These are phyloP conservation scores for Delphinapterus leucas DNA, from an alignment of 2,113 vertebrate genomes.

Conservation along the genomic window DNA sequence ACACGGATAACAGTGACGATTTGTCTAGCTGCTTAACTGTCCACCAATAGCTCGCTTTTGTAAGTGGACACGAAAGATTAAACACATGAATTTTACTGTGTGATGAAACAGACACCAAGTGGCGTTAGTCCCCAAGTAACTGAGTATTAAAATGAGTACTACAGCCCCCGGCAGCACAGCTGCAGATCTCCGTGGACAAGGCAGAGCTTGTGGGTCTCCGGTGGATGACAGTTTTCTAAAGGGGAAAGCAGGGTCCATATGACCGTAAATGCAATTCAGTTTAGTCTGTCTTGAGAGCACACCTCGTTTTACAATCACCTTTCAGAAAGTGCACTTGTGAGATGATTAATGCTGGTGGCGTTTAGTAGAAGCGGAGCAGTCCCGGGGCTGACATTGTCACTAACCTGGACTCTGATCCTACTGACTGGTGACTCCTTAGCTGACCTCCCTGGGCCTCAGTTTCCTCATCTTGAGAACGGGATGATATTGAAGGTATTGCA, in stretches of 20 bases:
- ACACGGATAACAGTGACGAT: background rate
- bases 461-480: background rate
- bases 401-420: background rate
- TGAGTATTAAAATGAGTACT: constrained; percentile 62
- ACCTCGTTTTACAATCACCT: background rate
- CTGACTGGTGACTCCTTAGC: background rate
- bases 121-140: constrained; percentile 45
- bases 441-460: background rate
- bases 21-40: constrained; percentile 11
- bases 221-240: constrained; percentile 42
- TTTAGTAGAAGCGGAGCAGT: background rate
- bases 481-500: background rate
- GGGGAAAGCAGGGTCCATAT: background rate
- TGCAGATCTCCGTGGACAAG: constrained; percentile 57
- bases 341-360: background rate
- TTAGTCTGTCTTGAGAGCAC: background rate
- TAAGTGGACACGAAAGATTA: constrained; percentile 56
- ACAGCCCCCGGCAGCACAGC: background rate
- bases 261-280: background rate
- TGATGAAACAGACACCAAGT: constrained; percentile 32
- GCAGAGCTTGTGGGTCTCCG: constrained; percentile 45
- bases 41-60: constrained; percentile 11
- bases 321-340: background rate
- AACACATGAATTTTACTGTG: constrained; percentile 20
- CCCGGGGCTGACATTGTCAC: background rate